A percentile compares a stretch with the other conserved stretches of the same genome.
phyloP scores from a whole-genome alignment of 2,888 invertebrate species.

The Epinotia brunnichana region DNA sequence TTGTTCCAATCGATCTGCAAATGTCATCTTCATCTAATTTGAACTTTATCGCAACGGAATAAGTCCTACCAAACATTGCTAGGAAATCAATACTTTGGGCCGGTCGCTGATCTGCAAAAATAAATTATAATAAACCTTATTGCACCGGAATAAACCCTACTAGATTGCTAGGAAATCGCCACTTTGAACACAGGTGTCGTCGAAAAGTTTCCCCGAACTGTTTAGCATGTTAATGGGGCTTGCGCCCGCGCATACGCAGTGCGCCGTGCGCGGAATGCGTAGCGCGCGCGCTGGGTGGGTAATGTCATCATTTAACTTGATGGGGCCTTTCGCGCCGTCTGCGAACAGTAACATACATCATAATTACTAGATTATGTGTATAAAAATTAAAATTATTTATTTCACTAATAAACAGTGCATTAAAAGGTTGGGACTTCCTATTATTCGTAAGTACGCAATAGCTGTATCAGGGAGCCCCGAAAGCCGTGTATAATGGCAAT shows the following conservation, averaged over 20 bases:
- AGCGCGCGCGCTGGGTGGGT: slow-evolving; percentile 39
- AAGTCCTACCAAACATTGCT: background rate
- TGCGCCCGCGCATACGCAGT: slow-evolving; percentile 62
- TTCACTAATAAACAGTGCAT: too few relatives aligned
- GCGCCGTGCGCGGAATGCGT: slow-evolving; percentile 60
- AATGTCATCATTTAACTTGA: slow-evolving; percentile 2
- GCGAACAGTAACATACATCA: background rate
- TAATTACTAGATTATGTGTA: background rate
- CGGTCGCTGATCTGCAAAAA: too few relatives aligned
- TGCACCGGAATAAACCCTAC: background rate
- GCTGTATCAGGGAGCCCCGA: too few relatives aligned
- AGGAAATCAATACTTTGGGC: background rate
- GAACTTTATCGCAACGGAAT: background rate
- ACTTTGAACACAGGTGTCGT: slow-evolving; percentile 11
- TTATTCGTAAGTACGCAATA: too few relatives aligned
- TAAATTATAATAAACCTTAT: background rate
- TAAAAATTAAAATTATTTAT: too few relatives aligned
- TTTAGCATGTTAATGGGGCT: slow-evolving; percentile 68
- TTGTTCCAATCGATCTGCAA: too few relatives aligned
- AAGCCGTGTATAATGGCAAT: too few relatives aligned
- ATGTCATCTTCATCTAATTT: background rate
- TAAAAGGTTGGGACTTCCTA: too few relatives aligned
- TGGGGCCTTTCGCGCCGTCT: background rate
- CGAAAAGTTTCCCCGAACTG: slow-evolving; percentile 73
- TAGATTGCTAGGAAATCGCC: background rate